Conservation (phyloP, 2,797 vertebrate species). For the Xenopus petersii region DNA sequence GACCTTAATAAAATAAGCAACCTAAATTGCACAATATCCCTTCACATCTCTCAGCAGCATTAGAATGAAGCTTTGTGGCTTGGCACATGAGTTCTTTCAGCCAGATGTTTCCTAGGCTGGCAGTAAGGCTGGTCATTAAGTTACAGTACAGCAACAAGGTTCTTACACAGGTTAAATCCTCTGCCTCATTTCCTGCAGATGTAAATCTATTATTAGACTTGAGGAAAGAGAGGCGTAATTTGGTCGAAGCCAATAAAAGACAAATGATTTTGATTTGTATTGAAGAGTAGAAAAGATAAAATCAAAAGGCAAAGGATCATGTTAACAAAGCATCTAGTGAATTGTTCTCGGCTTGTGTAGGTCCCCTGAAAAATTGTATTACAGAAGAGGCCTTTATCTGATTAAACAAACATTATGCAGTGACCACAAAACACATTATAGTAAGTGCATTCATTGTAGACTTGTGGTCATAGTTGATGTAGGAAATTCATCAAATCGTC, state of each 20-base stretch:
- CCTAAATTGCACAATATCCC: background rate
- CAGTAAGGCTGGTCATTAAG: conserved; percentile 4
- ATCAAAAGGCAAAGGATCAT: too few relatives aligned
- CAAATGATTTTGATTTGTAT: background rate
- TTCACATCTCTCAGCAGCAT: conserved; percentile 2
- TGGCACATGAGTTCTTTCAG: conserved; percentile 19
- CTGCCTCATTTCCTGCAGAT: conserved; percentile 23
- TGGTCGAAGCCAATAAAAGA: background rate
- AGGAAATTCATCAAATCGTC: too few relatives aligned
- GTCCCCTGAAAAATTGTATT: too few relatives aligned
- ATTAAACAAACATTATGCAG: too few relatives aligned
- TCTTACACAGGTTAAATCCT: conserved; percentile 34
- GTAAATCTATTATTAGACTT: conserved; percentile 14
- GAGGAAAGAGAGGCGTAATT: background rate
- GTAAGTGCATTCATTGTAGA: too few relatives aligned
- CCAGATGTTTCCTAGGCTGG: conserved; percentile 52
- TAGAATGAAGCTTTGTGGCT: conserved; percentile 7
- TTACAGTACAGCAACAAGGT: conserved; percentile 8
- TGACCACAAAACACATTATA: too few relatives aligned
- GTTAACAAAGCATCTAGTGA: too few relatives aligned
- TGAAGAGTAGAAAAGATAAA: too few relatives aligned
- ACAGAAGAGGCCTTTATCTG: too few relatives aligned
- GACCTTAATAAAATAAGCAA: background rate
- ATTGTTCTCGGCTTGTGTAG: too few relatives aligned
- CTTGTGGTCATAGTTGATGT: too few relatives aligned